Evolutionary conservation across 2,797 vertebrate species (phyloP).

Genomic region (Erethizon dorsatum): DNA sequence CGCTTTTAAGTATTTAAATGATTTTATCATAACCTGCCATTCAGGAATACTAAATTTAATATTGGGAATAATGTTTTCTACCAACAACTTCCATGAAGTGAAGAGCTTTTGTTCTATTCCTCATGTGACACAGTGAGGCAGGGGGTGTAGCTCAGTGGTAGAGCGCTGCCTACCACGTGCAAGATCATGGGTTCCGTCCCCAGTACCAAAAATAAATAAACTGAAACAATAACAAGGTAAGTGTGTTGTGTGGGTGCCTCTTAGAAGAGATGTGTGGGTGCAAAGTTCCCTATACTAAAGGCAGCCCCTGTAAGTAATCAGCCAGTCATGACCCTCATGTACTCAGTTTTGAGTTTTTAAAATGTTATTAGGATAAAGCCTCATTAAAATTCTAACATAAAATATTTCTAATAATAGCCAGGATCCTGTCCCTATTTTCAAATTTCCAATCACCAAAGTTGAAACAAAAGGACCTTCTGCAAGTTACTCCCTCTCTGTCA

Average conservation of each 20-base stretch:
- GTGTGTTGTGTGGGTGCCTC: neutral
- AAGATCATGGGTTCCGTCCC: neutral
- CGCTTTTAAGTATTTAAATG: neutral
- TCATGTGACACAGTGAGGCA: neutral
- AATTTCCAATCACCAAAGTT: slow-evolving; percentile 69
- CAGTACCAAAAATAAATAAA: neutral
- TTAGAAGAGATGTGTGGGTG: neutral
- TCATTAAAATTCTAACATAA: slow-evolving; percentile 61
- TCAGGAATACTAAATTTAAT: neutral
- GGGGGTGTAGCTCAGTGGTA: neutral
- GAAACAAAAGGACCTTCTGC: slow-evolving; percentile 69
- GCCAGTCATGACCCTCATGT: fast-evolving
- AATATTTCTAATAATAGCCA: slow-evolving; percentile 63
- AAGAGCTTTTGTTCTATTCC: neutral
- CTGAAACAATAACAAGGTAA: neutral
- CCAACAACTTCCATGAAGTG: neutral
- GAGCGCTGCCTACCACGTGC: neutral
- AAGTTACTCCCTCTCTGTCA: neutral
- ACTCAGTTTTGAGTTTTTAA: neutral
- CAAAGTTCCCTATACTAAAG: neutral
- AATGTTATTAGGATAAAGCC: slow-evolving; percentile 46
- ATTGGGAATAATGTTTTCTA: slow-evolving; percentile 15
- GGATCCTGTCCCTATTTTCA: slow-evolving; percentile 54
- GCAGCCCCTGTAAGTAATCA: neutral
- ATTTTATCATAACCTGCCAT: neutral